Conservation (phyloP, 2,888 invertebrate species). For the Aelia acuminata region DNA sequence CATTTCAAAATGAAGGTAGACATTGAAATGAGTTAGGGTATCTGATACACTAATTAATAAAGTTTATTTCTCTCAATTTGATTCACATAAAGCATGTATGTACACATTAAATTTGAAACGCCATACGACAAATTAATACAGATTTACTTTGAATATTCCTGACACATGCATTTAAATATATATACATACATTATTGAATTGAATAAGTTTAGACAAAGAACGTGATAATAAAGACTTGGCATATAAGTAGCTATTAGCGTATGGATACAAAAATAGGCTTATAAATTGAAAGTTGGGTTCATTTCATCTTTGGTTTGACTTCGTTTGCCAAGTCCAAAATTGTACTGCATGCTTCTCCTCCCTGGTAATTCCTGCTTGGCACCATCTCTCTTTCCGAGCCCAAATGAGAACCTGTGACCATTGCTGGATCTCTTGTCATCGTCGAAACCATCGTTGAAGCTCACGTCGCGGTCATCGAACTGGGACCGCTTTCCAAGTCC, state of each 20-base stretch:
- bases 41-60: conserved; percentile 28
- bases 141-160: conserved; percentile 32
- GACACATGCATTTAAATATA: conserved; percentile 43
- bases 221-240: background rate
- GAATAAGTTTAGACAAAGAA: conserved; percentile 28
- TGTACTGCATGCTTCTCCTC: conserved; percentile 69
- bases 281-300: conserved; percentile 52
- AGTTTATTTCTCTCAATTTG: conserved; percentile 29
- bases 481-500: conserved; percentile 65
- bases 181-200: conserved; percentile 41
- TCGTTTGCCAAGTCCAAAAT: conserved; percentile 75
- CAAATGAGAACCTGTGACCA: conserved; percentile 70
- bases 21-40: background rate
- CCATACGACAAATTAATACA: background rate
- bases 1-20: conserved; percentile 10
- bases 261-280: conserved; percentile 44
- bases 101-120: conserved; percentile 28
- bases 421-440: conserved; percentile 69
- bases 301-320: conserved; percentile 56
- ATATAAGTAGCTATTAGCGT: background rate
- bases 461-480: conserved; percentile 72
- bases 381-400: conserved; percentile 75
- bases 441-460: conserved; percentile 59
- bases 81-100: conserved; percentile 22
- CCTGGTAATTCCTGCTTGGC: conserved; percentile 71